phyloP scores from a whole-genome alignment of 2,888 invertebrate genomes.

The Clanis bilineata region DNA sequence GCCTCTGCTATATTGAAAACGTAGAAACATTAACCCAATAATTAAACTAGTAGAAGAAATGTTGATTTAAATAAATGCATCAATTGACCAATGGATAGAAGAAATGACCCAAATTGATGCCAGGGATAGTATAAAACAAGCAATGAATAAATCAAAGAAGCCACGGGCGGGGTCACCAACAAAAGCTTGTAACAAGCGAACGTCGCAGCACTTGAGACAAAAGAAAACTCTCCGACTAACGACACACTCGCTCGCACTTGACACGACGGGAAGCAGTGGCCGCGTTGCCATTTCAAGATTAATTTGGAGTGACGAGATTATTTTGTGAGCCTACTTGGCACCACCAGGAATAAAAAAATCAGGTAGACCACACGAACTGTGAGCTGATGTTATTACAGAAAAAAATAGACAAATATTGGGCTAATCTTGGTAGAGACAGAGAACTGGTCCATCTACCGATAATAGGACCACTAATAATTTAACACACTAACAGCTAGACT shows the following conservation, averaged over 20 bases:
- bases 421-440: no score
- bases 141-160: slow-evolving; percentile 65
- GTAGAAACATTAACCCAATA: no score
- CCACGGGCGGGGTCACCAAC: slow-evolving; percentile 58
- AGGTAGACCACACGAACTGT: no score
- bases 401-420: no score
- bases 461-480: no score
- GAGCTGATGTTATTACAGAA: no score
- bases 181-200: slow-evolving; percentile 61
- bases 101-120: not conserved
- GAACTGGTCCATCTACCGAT: no score
- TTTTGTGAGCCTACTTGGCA: slow-evolving; percentile 23
- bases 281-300: slow-evolving; percentile 33
- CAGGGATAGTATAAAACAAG: slow-evolving; percentile 34
- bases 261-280: slow-evolving; percentile 34
- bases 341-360: no score
- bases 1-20: no score
- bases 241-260: slow-evolving; percentile 58
- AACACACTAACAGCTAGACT: no score
- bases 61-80: not conserved
- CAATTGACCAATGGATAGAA: not conserved
- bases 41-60: no score
- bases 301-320: slow-evolving; percentile 35
- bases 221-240: slow-evolving; percentile 66
- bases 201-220: slow-evolving; percentile 63